These are phyloP conservation scores for Pachyramphus minor DNA, from an alignment of 2,113 vertebrate genomes.

Conservation along the genomic window DNA sequence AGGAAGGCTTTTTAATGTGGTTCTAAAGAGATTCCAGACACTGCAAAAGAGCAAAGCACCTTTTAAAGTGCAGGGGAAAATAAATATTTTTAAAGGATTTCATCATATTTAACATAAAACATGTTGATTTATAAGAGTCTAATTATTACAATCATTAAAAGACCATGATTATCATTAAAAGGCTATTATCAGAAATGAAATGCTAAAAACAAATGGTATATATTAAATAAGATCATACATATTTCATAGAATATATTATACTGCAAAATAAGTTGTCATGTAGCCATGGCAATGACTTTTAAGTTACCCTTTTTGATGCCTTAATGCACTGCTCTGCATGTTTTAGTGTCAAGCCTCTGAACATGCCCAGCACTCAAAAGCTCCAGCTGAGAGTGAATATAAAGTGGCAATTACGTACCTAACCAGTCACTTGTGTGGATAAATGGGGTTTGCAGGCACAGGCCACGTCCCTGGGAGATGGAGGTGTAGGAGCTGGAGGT, in stretches of 20 bases:
- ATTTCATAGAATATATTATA: slow-evolving; percentile 36
- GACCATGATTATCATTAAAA: slow-evolving; percentile 46
- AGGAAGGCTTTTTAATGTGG: slow-evolving; percentile 32
- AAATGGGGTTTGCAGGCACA: not conserved
- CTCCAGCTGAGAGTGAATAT: not conserved
- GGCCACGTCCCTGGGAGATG: rapidly evolving
- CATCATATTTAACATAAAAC: not conserved
- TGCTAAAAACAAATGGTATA: slow-evolving; percentile 51
- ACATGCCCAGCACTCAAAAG: not conserved
- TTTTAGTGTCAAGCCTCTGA: not conserved
- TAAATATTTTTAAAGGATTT: slow-evolving; percentile 45
- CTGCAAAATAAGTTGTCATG: slow-evolving; percentile 49
- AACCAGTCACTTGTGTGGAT: not conserved
- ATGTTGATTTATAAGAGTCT: slow-evolving; percentile 41
- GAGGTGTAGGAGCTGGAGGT: no score
- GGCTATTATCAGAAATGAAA: slow-evolving; percentile 51
- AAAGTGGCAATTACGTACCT: not conserved
- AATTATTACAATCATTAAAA: slow-evolving; percentile 30
- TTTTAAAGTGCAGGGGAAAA: slow-evolving; percentile 34
- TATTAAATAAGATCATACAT: slow-evolving; percentile 43
- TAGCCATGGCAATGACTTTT: slow-evolving; percentile 63
- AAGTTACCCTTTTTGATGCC: slow-evolving; percentile 31
- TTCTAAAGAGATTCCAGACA: not conserved
- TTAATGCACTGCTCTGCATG: slow-evolving; percentile 12
- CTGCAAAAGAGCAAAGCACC: slow-evolving; percentile 48